Evolutionary conservation across 2,113 vertebrate genomes (phyloP).

Genomic region (Heterotilapia buettikoferi): DNA sequence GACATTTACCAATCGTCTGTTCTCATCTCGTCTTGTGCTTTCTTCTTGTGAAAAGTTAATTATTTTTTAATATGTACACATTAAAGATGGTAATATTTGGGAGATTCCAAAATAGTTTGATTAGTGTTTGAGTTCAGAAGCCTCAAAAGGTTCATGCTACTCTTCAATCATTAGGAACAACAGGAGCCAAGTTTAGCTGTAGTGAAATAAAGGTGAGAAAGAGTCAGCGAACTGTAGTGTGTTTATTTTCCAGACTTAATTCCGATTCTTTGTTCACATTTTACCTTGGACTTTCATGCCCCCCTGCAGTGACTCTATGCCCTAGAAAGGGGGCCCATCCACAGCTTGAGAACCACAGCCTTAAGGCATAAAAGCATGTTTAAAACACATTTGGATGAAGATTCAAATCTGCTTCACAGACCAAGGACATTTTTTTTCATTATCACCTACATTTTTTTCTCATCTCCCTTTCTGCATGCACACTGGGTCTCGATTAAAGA

Average conservation of each 20-base stretch:
- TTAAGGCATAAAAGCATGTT: neutral
- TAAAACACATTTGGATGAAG: neutral
- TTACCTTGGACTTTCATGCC: neutral
- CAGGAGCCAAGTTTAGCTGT: neutral
- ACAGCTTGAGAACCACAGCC: neutral
- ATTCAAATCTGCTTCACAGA: neutral
- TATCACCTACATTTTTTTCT: neutral
- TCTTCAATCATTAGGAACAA: neutral
- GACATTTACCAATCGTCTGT: neutral
- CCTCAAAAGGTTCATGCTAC: neutral
- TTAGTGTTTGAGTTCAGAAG: neutral
- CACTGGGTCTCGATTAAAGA: neutral
- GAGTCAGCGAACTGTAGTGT: neutral
- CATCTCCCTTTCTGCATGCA: neutral
- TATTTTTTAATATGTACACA: neutral
- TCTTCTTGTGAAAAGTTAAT: neutral
- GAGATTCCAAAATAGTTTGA: neutral
- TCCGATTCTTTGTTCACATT: neutral
- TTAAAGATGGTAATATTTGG: neutral
- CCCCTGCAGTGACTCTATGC: neutral
- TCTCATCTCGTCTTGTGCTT: neutral
- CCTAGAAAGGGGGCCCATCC: neutral
- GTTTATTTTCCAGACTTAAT: neutral
- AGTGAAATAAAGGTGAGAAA: neutral
- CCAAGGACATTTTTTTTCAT: neutral